These are phyloP conservation scores for Eciton burchellii DNA, from an alignment of 1,140 invertebrate genomes.

Conservation along the genomic window DNA sequence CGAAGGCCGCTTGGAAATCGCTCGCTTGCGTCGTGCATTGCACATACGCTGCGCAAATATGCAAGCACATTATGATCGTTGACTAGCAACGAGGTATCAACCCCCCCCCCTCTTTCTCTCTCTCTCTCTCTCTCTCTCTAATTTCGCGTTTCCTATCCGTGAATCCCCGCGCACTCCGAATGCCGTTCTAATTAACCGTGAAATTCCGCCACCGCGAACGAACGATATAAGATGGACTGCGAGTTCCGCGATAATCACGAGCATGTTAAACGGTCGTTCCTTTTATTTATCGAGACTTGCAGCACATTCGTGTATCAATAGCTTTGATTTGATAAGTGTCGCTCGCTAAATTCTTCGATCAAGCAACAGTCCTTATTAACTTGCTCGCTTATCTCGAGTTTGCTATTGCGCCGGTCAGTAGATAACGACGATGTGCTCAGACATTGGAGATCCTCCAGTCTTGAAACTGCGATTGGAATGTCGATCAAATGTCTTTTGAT, in stretches of 20 bases:
- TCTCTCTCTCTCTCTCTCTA: not conserved
- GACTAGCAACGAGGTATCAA: constrained; percentile 29
- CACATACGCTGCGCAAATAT: constrained; percentile 66
- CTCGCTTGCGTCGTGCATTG: constrained; percentile 60
- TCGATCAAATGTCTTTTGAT: not conserved
- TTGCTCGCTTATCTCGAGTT: not conserved
- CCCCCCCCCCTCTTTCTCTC: not conserved
- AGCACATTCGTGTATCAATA: not conserved
- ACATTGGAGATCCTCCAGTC: not conserved
- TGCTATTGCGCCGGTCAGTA: not conserved
- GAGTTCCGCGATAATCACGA: not conserved
- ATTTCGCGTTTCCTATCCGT: not conserved
- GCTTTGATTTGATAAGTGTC: not conserved
- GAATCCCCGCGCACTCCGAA: not conserved
- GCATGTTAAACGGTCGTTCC: not conserved
- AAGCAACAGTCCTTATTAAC: constrained; percentile 5
- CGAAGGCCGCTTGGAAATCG: constrained; percentile 61
- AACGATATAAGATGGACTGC: constrained; percentile 5
- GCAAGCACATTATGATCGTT: constrained; percentile 63
- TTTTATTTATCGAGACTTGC: not conserved
- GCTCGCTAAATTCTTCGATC: constrained; percentile 5
- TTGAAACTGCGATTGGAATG: not conserved
- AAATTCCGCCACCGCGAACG: constrained; percentile 8
- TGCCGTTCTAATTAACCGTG: constrained; percentile 24
- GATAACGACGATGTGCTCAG: not conserved